These are phyloP conservation scores for Scalopus aquaticus DNA, from an alignment of 2,113 vertebrate genomes.

Conservation along the genomic window DNA sequence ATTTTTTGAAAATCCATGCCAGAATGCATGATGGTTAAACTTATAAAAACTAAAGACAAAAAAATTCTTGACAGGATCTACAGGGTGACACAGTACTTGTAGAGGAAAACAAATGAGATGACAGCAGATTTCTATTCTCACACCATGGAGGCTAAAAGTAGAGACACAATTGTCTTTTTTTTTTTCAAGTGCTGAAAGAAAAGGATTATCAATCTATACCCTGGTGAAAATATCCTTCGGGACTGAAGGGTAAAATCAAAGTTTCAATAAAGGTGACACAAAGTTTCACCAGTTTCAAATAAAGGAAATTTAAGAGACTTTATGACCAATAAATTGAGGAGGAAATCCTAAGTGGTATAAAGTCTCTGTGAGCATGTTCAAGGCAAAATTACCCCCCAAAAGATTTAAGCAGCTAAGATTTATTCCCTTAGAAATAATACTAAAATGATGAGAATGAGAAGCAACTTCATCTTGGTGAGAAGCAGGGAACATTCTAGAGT, in stretches of 20 bases:
- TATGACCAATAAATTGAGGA: not conserved
- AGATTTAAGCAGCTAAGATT: not conserved
- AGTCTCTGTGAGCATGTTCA: not conserved
- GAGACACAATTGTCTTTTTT: not conserved
- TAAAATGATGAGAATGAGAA: constrained; percentile 40
- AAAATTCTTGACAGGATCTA: not conserved
- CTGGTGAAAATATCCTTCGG: not conserved
- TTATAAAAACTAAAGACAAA: not conserved
- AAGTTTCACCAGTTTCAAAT: not conserved
- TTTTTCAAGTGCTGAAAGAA: not conserved
- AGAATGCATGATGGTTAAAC: not conserved
- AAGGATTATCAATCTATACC: not conserved
- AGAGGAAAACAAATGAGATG: not conserved
- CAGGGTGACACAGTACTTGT: not conserved
- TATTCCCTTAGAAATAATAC: constrained; percentile 37
- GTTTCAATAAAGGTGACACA: too few relatives aligned
- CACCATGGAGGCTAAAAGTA: not conserved
- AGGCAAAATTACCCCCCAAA: not conserved
- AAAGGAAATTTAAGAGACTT: constrained; percentile 10
- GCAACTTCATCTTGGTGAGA: not conserved
- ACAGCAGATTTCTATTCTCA: not conserved
- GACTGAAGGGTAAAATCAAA: not conserved
- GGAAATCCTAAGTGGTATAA: not conserved
- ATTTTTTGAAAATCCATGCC: too few relatives aligned
- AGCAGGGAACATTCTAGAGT: constrained; percentile 32